Evolutionary conservation across 2,113 vertebrate species (phyloP).

Genomic region (Talpa occidentalis): DNA sequence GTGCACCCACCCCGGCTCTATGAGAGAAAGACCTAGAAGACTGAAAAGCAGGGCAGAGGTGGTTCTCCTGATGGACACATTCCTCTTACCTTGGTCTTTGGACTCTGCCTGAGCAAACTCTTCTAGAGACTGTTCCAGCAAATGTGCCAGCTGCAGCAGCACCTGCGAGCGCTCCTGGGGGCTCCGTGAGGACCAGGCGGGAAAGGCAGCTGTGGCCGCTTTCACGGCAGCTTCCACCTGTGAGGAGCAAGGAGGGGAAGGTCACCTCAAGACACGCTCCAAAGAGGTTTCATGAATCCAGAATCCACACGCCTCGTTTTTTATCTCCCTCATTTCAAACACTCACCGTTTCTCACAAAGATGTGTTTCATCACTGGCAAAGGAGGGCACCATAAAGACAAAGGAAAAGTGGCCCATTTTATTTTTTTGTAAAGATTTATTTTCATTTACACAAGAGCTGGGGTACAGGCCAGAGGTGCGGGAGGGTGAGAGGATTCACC

Average conservation of each 20-base stretch:
- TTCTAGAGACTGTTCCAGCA: conserved; percentile 93
- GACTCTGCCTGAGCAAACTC: conserved; percentile 95
- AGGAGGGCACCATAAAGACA: neutral
- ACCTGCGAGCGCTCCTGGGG: conserved; percentile 90
- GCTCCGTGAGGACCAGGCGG: conserved; percentile 91
- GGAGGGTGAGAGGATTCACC: no score
- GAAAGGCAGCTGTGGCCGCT: conserved; percentile 94
- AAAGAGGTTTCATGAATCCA: fast-evolving
- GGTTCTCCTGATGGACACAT: neutral
- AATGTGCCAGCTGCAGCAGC: conserved; percentile 92
- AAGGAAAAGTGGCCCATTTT: neutral
- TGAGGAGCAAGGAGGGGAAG: neutral
- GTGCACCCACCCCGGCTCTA: fast-evolving
- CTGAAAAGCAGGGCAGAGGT: no score
- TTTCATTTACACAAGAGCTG: no score
- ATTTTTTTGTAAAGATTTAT: no score
- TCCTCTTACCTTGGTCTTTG: conserved; percentile 93
- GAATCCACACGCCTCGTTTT: neutral
- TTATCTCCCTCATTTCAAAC: neutral
- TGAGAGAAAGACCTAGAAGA: neutral
- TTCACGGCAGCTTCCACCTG: conserved; percentile 94
- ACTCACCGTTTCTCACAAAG: no score
- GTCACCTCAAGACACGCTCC: neutral
- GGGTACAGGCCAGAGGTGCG: no score
- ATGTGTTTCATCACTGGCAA: neutral